A percentile compares a stretch with the other conserved stretches of the same genome.
These are phyloP conservation scores for Liopterus haemorrhoidalis DNA, from an alignment of 2,888 invertebrate genomes.

Conservation along the genomic window DNA sequence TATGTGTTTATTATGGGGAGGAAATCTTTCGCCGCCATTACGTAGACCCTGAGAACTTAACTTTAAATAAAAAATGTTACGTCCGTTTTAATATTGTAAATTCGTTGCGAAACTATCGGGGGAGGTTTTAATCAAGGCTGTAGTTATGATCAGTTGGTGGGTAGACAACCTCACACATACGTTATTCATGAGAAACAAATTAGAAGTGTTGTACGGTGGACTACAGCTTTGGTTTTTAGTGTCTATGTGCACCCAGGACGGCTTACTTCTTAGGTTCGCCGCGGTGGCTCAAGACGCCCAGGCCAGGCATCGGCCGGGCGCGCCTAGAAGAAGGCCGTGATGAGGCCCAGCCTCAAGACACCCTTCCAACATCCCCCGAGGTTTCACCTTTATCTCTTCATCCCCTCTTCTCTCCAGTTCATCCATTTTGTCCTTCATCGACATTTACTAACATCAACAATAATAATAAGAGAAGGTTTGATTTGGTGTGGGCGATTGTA, in stretches of 20 bases:
- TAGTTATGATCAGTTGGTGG: no score
- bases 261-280: constrained; percentile 17
- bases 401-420: no score
- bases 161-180: no score
- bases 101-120: no score
- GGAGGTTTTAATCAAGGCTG: no score
- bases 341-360: constrained; percentile 9
- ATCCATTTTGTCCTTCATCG: constrained; percentile 1
- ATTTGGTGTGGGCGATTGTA: not conserved
- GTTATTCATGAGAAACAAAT: no score
- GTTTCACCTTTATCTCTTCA: not conserved
- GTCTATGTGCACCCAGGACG: no score
- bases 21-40: constrained; percentile 35
- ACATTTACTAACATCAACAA: constrained; percentile 18
- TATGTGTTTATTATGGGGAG: constrained; percentile 22
- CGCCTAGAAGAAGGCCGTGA: constrained; percentile 4
- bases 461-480: constrained; percentile 1
- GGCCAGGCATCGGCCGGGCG: constrained; percentile 13
- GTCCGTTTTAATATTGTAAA: no score
- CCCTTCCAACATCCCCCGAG: not conserved
- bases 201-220: no score
- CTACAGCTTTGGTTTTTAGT: no score
- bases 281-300: constrained; percentile 21
- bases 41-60: constrained; percentile 38
- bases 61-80: no score